Evolutionary conservation across 92 coral and sea anemone genomes (phyloP).

Genomic region (Micromussa lordhowensis): DNA sequence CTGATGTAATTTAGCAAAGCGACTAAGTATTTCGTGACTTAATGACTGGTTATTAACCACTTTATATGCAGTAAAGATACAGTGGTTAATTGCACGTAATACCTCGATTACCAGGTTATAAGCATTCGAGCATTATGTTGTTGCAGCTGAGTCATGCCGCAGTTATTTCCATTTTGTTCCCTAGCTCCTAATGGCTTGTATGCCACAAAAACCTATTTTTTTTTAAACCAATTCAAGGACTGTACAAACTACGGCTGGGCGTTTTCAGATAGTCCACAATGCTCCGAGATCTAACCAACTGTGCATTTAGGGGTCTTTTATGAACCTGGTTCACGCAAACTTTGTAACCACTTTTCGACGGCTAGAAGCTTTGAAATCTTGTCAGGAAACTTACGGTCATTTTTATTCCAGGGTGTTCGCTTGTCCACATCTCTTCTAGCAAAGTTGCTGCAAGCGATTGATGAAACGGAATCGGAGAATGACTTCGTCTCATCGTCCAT

Average conservation of each 20-base stretch:
- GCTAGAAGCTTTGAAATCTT: slow-evolving; percentile 1
- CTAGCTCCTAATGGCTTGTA: too few species aligned
- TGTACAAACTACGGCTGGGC: too few species aligned
- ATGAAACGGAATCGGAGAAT: slow-evolving; percentile 16
- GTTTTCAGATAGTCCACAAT: too few species aligned
- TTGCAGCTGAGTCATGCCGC: too few species aligned
- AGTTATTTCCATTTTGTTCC: too few species aligned
- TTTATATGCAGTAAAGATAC: too few species aligned
- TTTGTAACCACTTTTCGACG: neutral
- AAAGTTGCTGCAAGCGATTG: neutral
- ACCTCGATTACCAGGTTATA: too few species aligned
- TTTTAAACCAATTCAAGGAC: neutral
- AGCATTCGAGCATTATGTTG: too few species aligned
- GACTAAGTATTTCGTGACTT: neutral
- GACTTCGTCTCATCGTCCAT: neutral
- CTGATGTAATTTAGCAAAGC: neutral
- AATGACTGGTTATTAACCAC: neutral
- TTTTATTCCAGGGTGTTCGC: neutral
- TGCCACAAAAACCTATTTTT: too few species aligned
- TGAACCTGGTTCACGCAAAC: neutral
- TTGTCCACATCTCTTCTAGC: neutral
- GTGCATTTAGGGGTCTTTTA: neutral
- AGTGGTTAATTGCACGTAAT: too few species aligned
- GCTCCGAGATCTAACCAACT: neutral
- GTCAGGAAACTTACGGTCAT: neutral